Evolutionary conservation across 2,113 vertebrate genomes (phyloP).

Genomic region (Elachura formosa): DNA sequence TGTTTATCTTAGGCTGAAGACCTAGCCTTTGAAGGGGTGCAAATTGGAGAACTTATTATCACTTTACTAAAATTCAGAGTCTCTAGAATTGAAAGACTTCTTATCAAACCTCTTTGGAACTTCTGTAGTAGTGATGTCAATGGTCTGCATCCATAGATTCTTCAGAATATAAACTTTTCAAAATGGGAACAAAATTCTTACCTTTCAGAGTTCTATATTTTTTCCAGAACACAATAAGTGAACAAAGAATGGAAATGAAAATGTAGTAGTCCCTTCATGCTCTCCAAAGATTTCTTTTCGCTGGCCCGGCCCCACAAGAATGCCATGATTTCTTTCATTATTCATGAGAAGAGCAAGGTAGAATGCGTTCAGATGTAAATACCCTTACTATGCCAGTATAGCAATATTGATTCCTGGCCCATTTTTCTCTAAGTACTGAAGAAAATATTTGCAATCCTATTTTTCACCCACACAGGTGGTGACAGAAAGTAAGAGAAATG

Average conservation of each 20-base stretch:
- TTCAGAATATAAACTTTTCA: not conserved
- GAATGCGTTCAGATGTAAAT: constrained; percentile 54
- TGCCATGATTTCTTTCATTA: constrained; percentile 13
- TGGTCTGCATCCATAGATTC: not conserved
- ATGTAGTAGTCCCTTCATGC: not conserved
- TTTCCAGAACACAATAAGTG: not conserved
- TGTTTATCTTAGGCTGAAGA: not conserved
- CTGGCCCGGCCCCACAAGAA: not conserved
- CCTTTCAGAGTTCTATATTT: not conserved
- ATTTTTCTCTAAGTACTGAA: constrained; percentile 6
- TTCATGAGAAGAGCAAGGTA: constrained; percentile 28
- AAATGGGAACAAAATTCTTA: not conserved
- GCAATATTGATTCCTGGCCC: constrained; percentile 11
- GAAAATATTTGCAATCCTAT: constrained; percentile 22
- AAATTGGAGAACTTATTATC: not conserved
- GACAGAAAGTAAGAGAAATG: not conserved
- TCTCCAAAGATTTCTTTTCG: not conserved
- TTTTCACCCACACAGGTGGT: not conserved
- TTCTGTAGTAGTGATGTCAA: not conserved
- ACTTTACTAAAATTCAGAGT: not conserved
- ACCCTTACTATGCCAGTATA: not conserved
- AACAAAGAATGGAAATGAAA: not conserved
- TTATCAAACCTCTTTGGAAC: not conserved
- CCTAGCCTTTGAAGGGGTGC: not conserved
- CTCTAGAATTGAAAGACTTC: not conserved